A percentile compares a stretch with the other conserved stretches of the same genome.
Evolutionary conservation across 2,113 vertebrate species (phyloP).

Genomic region (Charina bottae): DNA sequence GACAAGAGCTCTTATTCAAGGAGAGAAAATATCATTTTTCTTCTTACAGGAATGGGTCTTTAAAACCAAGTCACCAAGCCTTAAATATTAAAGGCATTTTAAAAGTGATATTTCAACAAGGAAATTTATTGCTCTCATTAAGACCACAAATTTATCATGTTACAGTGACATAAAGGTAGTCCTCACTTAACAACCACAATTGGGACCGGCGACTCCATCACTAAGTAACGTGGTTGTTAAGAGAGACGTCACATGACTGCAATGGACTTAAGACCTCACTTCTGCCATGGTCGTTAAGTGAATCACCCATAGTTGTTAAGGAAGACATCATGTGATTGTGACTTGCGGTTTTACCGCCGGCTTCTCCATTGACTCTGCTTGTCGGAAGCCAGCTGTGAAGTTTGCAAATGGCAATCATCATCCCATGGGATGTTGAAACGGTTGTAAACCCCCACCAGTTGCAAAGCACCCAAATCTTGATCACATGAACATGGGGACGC

Average conservation of each 20-base stretch:
- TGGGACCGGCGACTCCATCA: neutral
- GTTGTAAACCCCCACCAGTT: neutral
- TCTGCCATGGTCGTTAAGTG: neutral
- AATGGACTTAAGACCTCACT: neutral
- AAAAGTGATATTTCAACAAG: slow-evolving; percentile 13
- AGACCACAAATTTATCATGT: neutral
- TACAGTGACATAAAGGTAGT: neutral
- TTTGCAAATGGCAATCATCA: neutral
- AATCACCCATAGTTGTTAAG: neutral
- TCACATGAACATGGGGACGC: neutral
- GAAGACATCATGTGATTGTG: neutral
- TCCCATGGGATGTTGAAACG: neutral
- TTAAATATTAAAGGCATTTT: slow-evolving; percentile 46
- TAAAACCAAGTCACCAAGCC: slow-evolving; percentile 50
- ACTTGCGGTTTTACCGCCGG: neutral
- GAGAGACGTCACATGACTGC: neutral
- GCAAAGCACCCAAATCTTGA: neutral
- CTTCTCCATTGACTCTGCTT: neutral
- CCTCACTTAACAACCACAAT: neutral
- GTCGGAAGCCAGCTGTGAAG: neutral
- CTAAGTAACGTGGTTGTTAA: neutral
- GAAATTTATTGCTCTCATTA: slow-evolving; percentile 45
- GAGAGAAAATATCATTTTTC: slow-evolving; percentile 29
- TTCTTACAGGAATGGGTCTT: slow-evolving; percentile 41
- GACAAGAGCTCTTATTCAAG: slow-evolving; percentile 59